Base-by-base conservation (phyloP, 1,140 invertebrate species). In the Drosophila santomea region DNA sequence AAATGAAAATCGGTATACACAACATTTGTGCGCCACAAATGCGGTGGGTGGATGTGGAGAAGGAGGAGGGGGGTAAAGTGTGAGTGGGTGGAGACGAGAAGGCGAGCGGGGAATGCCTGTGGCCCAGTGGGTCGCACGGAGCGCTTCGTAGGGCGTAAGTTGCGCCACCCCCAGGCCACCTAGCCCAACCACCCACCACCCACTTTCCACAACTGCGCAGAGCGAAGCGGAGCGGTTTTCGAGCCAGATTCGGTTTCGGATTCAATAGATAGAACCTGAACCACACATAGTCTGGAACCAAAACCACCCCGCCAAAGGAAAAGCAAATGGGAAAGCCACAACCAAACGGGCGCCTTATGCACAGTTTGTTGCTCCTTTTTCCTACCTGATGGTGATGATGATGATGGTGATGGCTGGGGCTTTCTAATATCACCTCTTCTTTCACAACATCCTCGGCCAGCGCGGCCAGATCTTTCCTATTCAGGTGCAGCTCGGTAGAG, bases 371-470 rank as follows among this genome's bases (percentile, higher is more conserved):
- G 62, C 66, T 74, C 77, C 68, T 80, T 85, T 86, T 86, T 15
- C 41, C 7, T 89, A 91, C 90, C 86, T 91, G 90, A 75, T 91
- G 89, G 68, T 66, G 64, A 38, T 73, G 69, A 25, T 52, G 56
- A 61, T 73, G 69, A 52, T 74, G 72, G 52, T 74, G 72, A 74
- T 77, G 77, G 57, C 74, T 74, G 48, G 83, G 44, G 64, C 80
- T 91, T 59, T 91, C 90, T 60, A 91, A 77, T 82, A 91, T 90
- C 52, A 91, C 90, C 79, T 91, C 90, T 85, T 91, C 90, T 82
- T 91, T 91, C 47, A 91, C 90, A 67, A 91, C 80, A 60, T 91
- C 90, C 52, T 91, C 90, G 66, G 75, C 79, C 66, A 91, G 78
- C 58, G 72, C 74, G 64, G 74, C 75, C 60, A 91, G 78, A 74